Percentiles rank a stretch among this genome's conserved stretches.
Conservation (phyloP, 2,113 vertebrate genomes). For the Sterrhoptilus dennistouni region DNA sequence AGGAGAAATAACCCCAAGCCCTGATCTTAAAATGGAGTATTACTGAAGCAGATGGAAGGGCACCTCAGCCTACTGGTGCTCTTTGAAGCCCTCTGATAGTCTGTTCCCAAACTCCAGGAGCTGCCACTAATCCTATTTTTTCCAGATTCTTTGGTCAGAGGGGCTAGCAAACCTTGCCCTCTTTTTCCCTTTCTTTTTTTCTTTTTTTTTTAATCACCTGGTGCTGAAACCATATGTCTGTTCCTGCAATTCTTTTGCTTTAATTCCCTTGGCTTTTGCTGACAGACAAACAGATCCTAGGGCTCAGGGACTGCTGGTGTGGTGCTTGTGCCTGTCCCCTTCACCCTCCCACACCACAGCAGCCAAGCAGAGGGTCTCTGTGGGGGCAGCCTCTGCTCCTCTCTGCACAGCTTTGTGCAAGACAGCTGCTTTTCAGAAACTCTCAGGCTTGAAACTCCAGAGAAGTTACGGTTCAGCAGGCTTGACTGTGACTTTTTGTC, state of each 20-base stretch:
- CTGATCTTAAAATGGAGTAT: neutral
- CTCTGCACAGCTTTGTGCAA: neutral
- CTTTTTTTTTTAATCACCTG: neutral
- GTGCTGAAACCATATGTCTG: neutral
- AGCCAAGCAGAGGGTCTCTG: neutral
- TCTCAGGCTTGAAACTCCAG: neutral
- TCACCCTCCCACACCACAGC: neutral
- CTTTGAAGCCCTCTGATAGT: neutral
- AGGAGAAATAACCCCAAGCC: neutral
- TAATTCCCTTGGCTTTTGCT: neutral
- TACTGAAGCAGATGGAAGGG: neutral
- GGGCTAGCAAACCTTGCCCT: neutral
- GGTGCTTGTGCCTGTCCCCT: neutral
- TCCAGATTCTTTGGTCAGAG: neutral
- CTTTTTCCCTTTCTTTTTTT: neutral
- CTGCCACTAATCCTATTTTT: neutral
- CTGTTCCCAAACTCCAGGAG: neutral
- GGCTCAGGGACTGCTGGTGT: accelerated
- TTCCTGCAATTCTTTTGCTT: neutral
- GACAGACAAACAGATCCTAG: neutral
- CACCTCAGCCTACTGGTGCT: neutral
- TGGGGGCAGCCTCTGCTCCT: neutral
- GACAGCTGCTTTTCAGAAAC: constrained; percentile 7
- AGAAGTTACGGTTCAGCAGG: constrained; percentile 1
- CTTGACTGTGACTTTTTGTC: constrained; percentile 44